Percentiles rank a stretch among this genome's conserved stretches.
phyloP scores from a whole-genome alignment of 2,888 invertebrate species.

The Scaptomyza tumidula region DNA sequence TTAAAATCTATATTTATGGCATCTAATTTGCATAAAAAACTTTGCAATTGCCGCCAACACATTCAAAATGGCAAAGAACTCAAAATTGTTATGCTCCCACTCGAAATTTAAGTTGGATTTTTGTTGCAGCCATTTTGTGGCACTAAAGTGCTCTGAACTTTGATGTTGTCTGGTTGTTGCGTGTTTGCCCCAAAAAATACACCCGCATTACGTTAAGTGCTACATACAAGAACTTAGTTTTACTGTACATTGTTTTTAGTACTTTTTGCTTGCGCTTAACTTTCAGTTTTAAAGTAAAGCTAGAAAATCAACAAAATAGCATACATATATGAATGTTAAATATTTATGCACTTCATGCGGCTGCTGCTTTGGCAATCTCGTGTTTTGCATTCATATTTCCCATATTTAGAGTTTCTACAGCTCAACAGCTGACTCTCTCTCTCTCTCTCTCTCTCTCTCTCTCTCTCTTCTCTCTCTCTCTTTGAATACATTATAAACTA shows the following conservation, averaged over 20 bases:
- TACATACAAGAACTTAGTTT: slow-evolving; percentile 19
- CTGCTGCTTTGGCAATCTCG: slow-evolving; percentile 35
- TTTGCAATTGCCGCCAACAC: slow-evolving; percentile 22
- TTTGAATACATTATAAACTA: slow-evolving; percentile 3
- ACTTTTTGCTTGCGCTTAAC: not conserved
- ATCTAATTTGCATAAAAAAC: slow-evolving; percentile 46
- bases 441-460: not conserved
- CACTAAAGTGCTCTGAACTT: slow-evolving; percentile 35
- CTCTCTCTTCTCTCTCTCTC: no score
- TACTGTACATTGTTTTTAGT: slow-evolving; percentile 7
- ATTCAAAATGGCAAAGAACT: slow-evolving; percentile 20
- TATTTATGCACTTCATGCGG: slow-evolving; percentile 59
- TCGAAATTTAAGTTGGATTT: slow-evolving; percentile 26
- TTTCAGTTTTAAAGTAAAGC: slow-evolving; percentile 4
- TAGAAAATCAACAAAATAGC: slow-evolving; percentile 16
- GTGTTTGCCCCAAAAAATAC: slow-evolving; percentile 7
- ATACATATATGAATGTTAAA: slow-evolving; percentile 59
- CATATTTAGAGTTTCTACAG: not conserved
- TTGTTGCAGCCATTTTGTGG: slow-evolving; percentile 30
- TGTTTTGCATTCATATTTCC: slow-evolving; percentile 48
- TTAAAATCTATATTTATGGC: slow-evolving; percentile 47
- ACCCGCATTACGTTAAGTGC: slow-evolving; percentile 37
- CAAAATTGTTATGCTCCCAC: slow-evolving; percentile 12
- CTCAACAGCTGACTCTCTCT: slow-evolving; percentile 4
- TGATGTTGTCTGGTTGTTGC: slow-evolving; percentile 11